Evolutionary conservation across 2,888 invertebrate species (phyloP), one percentile per base, ranked within the genome.

Genomic region (Adelognathus sp.): DNA sequence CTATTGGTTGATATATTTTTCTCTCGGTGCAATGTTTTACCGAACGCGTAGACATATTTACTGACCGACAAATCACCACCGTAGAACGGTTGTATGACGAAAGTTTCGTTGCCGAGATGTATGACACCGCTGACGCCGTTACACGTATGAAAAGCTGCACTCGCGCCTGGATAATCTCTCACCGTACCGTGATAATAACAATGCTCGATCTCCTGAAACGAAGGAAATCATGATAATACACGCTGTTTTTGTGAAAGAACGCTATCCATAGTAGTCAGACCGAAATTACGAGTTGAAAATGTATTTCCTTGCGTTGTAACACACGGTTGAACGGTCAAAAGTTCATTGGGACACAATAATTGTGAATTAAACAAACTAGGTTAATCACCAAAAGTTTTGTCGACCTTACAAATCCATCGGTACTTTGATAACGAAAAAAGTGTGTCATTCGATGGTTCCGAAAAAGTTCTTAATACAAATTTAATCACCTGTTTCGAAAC

Each of bases 151-250:
- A 99, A 97, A 86, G 99, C 98, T 24, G 98, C 99, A 83, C 97
- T 97, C 21, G 98, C 98, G 83, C 98, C 98, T 5, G 98, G 98
- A 92, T 98, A 98, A 93, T 98, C 98, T 92, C 97, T 98, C 75
- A 99, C 98, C 2, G 97, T 97, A 79, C 99, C 99, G 92, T 99
- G 99, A 92, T 99, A 99, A 94, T 98, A 99, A 92, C 99, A 99
- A 93, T 99, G 98, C 92, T 99, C 98, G 92, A 98, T 97, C 93
- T 97, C 97, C 97, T 98, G 94, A 0, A 92, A 86, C 83, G 84
- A 69, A 41, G 29, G 27, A 18, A 14, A 52, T 16, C 5, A 6
- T 31, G 9, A 44, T 14, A 52, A 11, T 16, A 46, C 14, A 27
- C 16, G 5, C 5, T 1, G 14, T 18, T 27, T 1, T 29, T 6